Percentiles rank a stretch among this genome's conserved stretches.
Conservation (phyloP, 2,888 invertebrate species). For the Drosophila buzzatii region DNA sequence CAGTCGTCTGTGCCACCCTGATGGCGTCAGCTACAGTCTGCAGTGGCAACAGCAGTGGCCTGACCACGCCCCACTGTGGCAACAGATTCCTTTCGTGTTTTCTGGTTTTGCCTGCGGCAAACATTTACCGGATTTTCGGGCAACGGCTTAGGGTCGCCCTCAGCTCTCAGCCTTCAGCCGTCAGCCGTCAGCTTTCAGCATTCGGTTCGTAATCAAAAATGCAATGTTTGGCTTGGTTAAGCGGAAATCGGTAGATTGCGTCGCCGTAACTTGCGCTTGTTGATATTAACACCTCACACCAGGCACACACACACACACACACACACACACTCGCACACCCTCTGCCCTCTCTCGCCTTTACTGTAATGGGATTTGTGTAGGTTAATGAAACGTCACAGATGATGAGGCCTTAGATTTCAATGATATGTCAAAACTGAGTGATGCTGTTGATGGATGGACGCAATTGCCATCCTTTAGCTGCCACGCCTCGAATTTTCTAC, state of each 20-base stretch:
- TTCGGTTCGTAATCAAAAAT: slow-evolving; percentile 76
- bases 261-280: slow-evolving; percentile 70
- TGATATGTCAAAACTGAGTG: slow-evolving; percentile 83
- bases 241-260: slow-evolving; percentile 81
- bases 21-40: slow-evolving; percentile 19
- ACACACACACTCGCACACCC: neutral
- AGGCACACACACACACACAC: neutral
- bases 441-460: slow-evolving; percentile 80
- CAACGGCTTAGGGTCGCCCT: slow-evolving; percentile 25
- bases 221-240: slow-evolving; percentile 82
- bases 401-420: slow-evolving; percentile 76
- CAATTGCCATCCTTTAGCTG: slow-evolving; percentile 34
- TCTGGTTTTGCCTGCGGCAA: slow-evolving; percentile 41
- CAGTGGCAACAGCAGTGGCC: slow-evolving; percentile 18
- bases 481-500: neutral
- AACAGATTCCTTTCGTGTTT: slow-evolving; percentile 22
- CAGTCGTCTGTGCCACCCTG: slow-evolving; percentile 32
- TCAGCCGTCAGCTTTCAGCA: slow-evolving; percentile 42
- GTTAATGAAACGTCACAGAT: slow-evolving; percentile 83
- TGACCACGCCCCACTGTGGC: slow-evolving; percentile 36
- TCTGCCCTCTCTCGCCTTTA: neutral
- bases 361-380: slow-evolving; percentile 34
- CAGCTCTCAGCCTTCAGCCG: slow-evolving; percentile 54
- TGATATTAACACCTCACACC: slow-evolving; percentile 75
- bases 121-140: slow-evolving; percentile 23